Evolutionary conservation across 1,140 invertebrate species (phyloP).

Genomic region (Macrotrachela quadricornifera): DNA sequence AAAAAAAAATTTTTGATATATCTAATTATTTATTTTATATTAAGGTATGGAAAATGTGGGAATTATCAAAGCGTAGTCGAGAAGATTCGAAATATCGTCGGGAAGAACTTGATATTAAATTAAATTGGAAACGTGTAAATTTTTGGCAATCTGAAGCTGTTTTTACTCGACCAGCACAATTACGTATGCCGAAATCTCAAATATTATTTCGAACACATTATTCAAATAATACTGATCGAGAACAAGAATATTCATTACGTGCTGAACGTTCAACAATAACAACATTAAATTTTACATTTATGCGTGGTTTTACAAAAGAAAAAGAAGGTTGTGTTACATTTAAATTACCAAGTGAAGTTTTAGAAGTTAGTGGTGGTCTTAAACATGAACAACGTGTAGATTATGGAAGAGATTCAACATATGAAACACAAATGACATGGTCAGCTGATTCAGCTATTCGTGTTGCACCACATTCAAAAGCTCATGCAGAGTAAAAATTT

Average conservation of each 20-base stretch:
- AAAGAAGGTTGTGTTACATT: slow-evolving; percentile 30
- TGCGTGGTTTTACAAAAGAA: slow-evolving; percentile 31
- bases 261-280: slow-evolving; percentile 32
- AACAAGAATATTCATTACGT: slow-evolving; percentile 34
- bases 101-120: slow-evolving; percentile 20
- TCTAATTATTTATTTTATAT: too few relatives aligned
- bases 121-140: slow-evolving; percentile 28
- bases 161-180: slow-evolving; percentile 4
- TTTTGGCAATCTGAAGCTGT: slow-evolving; percentile 17
- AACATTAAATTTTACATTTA: slow-evolving; percentile 23
- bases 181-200: slow-evolving; percentile 14
- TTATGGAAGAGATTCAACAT: slow-evolving; percentile 25
- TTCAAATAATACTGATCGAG: slow-evolving; percentile 29
- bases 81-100: slow-evolving; percentile 15
- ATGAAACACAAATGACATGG: slow-evolving; percentile 31
- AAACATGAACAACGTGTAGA: slow-evolving; percentile 32
- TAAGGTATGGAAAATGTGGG: slow-evolving; percentile 1
- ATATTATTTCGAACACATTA: slow-evolving; percentile 32
- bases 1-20: too few relatives aligned
- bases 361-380: slow-evolving; percentile 33
- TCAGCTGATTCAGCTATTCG: slow-evolving; percentile 30
- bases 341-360: slow-evolving; percentile 32
- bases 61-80: slow-evolving; percentile 1
- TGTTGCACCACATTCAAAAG: slow-evolving; percentile 24
- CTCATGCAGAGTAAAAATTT: slow-evolving; percentile 26